Percentiles rank a stretch among this genome's conserved stretches.
These are phyloP conservation scores for Bedellia somnulentella DNA, from an alignment of 2,888 invertebrate genomes.

Conservation along the genomic window DNA sequence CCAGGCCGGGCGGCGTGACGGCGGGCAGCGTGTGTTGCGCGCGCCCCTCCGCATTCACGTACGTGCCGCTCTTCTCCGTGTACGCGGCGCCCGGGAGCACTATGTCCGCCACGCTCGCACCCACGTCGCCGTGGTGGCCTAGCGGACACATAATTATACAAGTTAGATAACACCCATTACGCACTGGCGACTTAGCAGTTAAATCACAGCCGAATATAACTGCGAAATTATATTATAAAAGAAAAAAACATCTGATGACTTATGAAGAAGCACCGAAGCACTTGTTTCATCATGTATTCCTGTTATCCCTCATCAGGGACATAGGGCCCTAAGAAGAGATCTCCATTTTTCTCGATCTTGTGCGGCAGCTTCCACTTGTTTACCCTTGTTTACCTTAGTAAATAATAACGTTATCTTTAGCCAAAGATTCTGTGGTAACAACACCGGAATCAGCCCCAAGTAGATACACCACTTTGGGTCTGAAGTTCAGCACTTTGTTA, in stretches of 20 bases:
- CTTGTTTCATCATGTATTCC: too few species aligned
- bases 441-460: constrained; percentile 92
- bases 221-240: not conserved
- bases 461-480: constrained; percentile 83
- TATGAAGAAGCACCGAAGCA: too few species aligned
- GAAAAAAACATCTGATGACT: not conserved
- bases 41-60: constrained; percentile 97
- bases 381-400: constrained; percentile 80
- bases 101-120: constrained; percentile 90
- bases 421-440: constrained; percentile 75
- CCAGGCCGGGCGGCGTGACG: constrained; percentile 88
- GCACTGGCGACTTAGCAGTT: too few species aligned
- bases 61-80: constrained; percentile 97
- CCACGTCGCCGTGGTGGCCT: constrained; percentile 96
- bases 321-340: too few species aligned
- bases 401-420: constrained; percentile 81
- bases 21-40: constrained; percentile 88
- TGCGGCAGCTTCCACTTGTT: too few species aligned
- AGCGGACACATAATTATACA: constrained; percentile 7
- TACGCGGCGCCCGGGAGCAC: constrained; percentile 96
- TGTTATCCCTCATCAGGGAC: too few species aligned
- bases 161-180: too few species aligned
- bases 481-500: constrained; percentile 59
- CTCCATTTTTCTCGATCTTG: too few species aligned
- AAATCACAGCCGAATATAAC: too few species aligned